Percentiles rank a stretch among this genome's conserved stretches.
phyloP scores from a whole-genome alignment of 2,888 invertebrate genomes.

The Aleiodes leptofemur region DNA sequence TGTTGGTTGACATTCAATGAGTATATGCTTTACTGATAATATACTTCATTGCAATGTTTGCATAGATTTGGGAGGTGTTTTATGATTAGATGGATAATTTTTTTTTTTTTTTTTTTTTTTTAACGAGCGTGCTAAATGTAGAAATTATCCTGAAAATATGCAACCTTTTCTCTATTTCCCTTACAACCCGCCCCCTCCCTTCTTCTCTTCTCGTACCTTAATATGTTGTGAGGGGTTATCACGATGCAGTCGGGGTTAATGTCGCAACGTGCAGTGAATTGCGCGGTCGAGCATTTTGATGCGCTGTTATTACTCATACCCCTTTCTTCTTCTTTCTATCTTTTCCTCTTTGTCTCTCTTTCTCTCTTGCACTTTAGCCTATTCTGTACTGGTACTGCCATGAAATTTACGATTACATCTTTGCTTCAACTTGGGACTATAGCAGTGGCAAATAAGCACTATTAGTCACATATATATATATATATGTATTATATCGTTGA shows the following conservation, averaged over 20 bases:
- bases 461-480: neutral
- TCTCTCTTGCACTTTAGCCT: neutral
- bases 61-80: no score
- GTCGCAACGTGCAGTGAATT: slow-evolving; percentile 64
- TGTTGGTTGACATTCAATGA: no score
- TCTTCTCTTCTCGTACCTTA: neutral
- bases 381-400: neutral
- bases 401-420: slow-evolving; percentile 31
- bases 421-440: slow-evolving; percentile 3
- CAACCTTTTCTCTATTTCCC: slow-evolving; percentile 5
- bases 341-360: no score
- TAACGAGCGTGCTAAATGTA: neutral
- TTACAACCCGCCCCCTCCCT: neutral
- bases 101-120: neutral
- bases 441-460: slow-evolving; percentile 15
- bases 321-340: neutral
- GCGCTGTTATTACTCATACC: slow-evolving; percentile 15
- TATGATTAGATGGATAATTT: no score
- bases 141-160: neutral
- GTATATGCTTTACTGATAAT: no score
- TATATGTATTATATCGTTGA: no score
- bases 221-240: slow-evolving; percentile 52
- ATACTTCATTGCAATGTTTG: no score
- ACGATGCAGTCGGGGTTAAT: slow-evolving; percentile 62
- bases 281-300: slow-evolving; percentile 41